Percentiles rank a stretch among this genome's conserved stretches.
These are phyloP conservation scores for Prionace glauca DNA, from an alignment of 2,797 vertebrate species.

Conservation along the genomic window DNA sequence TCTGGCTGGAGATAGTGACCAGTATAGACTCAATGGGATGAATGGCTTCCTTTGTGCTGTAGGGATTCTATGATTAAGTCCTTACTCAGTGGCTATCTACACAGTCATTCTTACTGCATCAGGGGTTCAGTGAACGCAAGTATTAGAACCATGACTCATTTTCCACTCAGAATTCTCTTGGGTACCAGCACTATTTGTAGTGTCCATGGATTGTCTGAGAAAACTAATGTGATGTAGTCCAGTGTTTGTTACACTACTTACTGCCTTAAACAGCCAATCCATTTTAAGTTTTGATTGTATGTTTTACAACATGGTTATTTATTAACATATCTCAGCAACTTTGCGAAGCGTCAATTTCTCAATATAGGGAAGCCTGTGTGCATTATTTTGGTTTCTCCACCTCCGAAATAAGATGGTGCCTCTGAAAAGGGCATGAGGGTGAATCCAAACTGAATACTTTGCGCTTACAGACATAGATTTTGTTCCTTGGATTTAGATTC, in stretches of 20 bases:
- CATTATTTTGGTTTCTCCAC: background rate
- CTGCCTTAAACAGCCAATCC: background rate
- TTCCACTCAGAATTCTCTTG: background rate
- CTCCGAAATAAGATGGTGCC: too few relatives aligned
- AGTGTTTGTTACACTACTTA: background rate
- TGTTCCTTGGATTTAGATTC: background rate
- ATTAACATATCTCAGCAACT: background rate
- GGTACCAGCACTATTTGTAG: background rate
- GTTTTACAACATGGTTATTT: background rate
- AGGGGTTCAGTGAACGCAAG: background rate
- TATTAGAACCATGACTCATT: background rate
- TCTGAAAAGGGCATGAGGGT: background rate
- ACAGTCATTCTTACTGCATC: background rate
- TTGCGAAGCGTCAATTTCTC: background rate
- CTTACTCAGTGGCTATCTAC: too few relatives aligned
- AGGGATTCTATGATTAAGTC: too few relatives aligned
- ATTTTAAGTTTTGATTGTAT: background rate
- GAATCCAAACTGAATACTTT: background rate
- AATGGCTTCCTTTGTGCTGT: too few relatives aligned
- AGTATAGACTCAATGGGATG: too few relatives aligned
- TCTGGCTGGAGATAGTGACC: too few relatives aligned
- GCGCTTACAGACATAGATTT: background rate
- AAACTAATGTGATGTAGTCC: background rate
- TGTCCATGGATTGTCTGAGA: background rate
- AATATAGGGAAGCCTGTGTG: background rate